phyloP scores from a whole-genome alignment of 2,888 invertebrate species.

The Imbricaverruca yamaguchii region DNA sequence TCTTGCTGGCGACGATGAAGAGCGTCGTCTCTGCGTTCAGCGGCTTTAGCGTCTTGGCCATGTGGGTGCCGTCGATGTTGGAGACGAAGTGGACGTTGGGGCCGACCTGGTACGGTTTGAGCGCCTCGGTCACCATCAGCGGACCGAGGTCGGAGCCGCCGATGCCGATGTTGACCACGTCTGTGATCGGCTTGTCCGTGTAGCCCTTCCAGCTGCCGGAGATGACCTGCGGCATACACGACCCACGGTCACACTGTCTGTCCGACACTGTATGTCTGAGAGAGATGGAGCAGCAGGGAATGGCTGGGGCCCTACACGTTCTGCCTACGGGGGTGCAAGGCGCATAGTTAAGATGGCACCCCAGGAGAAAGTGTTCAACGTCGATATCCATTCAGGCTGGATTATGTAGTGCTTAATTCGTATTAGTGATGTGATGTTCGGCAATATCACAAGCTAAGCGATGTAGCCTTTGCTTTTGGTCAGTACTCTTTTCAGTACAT shows the following conservation, averaged over 20 bases:
- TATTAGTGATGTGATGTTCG: no score
- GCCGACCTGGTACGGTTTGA: slow-evolving; percentile 82
- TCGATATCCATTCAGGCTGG: no score
- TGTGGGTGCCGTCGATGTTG: slow-evolving; percentile 97
- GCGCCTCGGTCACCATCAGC: slow-evolving; percentile 96
- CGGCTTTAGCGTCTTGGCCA: slow-evolving; percentile 84
- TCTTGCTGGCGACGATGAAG: slow-evolving; percentile 98
- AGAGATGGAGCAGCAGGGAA: not conserved
- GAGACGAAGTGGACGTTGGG: slow-evolving; percentile 92
- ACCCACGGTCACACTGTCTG: no score
- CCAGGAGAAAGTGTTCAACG: no score
- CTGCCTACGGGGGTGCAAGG: no score
- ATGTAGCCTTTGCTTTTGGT: no score
- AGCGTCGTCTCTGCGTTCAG: slow-evolving; percentile 87
- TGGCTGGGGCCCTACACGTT: no score
- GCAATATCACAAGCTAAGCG: no score
- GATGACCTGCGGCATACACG: slow-evolving; percentile 40
- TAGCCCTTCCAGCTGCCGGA: slow-evolving; percentile 58
- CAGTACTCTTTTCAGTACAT: no score
- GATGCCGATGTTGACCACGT: slow-evolving; percentile 98
- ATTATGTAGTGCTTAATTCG: no score
- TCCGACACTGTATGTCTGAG: no score
- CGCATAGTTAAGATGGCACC: no score
- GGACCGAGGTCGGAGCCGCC: slow-evolving; percentile 99
- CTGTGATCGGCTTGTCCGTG: slow-evolving; percentile 88